phyloP scores from a whole-genome alignment of 2,888 invertebrate genomes.

The Trissoscelio sp. region DNA sequence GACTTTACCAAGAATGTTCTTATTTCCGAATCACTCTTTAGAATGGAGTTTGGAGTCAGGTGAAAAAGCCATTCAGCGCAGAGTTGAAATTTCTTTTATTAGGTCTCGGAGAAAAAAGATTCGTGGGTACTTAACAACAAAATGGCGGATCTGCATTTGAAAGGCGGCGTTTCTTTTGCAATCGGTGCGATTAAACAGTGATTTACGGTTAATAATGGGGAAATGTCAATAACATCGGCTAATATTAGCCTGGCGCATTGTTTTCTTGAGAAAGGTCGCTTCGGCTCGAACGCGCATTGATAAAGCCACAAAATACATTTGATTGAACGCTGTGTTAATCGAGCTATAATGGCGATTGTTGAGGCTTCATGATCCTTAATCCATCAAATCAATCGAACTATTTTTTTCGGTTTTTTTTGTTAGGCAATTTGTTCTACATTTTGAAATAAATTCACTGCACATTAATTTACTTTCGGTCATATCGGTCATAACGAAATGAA shows the following conservation, averaged over 20 bases:
- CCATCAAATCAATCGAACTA: constrained; percentile 17
- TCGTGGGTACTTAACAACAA: constrained; percentile 16
- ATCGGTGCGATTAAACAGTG: constrained; percentile 17
- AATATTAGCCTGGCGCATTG: constrained; percentile 23
- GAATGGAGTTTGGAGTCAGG: background rate
- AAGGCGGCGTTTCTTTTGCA: constrained; percentile 8
- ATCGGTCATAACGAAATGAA: no score
- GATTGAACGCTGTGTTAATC: constrained; percentile 28
- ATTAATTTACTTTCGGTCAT: no score
- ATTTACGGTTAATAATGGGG: constrained; percentile 39
- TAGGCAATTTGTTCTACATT: no score
- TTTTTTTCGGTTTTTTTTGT: no score
- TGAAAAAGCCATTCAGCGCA: background rate
- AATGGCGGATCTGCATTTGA: constrained; percentile 37
- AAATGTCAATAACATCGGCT: constrained; percentile 42
- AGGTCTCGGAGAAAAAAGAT: background rate
- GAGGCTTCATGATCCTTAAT: constrained; percentile 17
- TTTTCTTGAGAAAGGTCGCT: constrained; percentile 23
- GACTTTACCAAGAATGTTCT: constrained; percentile 31
- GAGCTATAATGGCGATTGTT: constrained; percentile 20
- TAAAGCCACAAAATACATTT: constrained; percentile 32
- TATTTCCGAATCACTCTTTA: constrained; percentile 35
- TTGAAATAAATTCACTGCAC: no score
- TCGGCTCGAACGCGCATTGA: constrained; percentile 16
- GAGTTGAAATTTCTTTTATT: constrained; percentile 7